These are phyloP conservation scores for Linnaemya tessellans DNA, from an alignment of 2,888 invertebrate species.

Conservation along the genomic window DNA sequence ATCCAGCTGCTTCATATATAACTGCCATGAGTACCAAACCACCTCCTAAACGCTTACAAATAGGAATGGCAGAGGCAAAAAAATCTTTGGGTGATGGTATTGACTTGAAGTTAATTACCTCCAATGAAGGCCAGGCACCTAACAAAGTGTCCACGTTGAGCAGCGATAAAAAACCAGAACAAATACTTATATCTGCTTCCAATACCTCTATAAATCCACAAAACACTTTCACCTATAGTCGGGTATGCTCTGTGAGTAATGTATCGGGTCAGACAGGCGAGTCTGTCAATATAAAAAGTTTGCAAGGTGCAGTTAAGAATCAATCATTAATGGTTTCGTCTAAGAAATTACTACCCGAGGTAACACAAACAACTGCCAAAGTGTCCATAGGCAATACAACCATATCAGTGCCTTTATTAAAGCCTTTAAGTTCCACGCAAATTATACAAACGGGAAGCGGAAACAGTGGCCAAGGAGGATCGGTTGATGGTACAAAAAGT, in stretches of 20 bases:
- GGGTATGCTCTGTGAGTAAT: constrained; percentile 66
- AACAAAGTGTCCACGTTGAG: constrained; percentile 49
- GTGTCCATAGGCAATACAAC: constrained; percentile 83
- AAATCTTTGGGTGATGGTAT: constrained; percentile 67
- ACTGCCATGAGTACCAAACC: constrained; percentile 64
- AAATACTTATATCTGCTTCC: constrained; percentile 63
- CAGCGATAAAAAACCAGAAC: constrained; percentile 63
- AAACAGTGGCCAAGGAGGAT: constrained; percentile 60
- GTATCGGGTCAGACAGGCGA: constrained; percentile 57
- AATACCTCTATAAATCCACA: constrained; percentile 61
- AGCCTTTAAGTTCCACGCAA: constrained; percentile 79
- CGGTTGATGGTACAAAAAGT: constrained; percentile 61
- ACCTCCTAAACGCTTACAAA: constrained; percentile 65
- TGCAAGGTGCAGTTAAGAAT: constrained; percentile 75
- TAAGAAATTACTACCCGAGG: constrained; percentile 83
- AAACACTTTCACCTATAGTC: constrained; percentile 68
- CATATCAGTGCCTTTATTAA: constrained; percentile 83
- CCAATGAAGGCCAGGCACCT: constrained; percentile 45
- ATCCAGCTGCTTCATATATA: constrained; percentile 57
- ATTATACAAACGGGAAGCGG: constrained; percentile 74
- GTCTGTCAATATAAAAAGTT: constrained; percentile 58
- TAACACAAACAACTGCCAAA: constrained; percentile 85
- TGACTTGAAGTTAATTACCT: constrained; percentile 64
- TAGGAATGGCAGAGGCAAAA: constrained; percentile 64
- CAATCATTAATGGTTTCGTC: constrained; percentile 78